These are phyloP conservation scores for Venturia canescens DNA, from an alignment of 1,140 invertebrate species.

Conservation along the genomic window DNA sequence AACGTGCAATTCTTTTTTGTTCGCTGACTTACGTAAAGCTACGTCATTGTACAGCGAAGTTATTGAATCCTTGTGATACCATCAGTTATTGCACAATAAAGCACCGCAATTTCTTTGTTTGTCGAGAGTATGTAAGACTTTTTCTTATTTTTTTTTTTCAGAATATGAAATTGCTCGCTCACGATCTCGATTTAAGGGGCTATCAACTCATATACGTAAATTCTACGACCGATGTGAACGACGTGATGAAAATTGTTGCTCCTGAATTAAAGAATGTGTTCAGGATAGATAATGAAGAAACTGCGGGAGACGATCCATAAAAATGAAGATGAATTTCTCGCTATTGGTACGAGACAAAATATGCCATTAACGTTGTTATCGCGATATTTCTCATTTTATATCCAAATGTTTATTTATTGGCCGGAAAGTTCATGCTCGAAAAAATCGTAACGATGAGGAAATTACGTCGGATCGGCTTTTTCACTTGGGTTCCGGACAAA, in stretches of 20 bases:
- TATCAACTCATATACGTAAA: conserved; percentile 59
- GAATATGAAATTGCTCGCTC: conserved; percentile 63
- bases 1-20: too few relatives aligned
- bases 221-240: conserved; percentile 50
- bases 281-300: conserved; percentile 13
- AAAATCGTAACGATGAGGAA: too few relatives aligned
- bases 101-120: too few relatives aligned
- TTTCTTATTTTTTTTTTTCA: conserved; percentile 50
- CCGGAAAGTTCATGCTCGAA: too few relatives aligned
- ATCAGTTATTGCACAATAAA: not conserved
- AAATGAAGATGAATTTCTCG: not conserved
- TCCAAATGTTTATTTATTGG: too few relatives aligned
- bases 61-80: not conserved
- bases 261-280: conserved; percentile 57
- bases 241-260: conserved; percentile 54
- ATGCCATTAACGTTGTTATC: too few relatives aligned
- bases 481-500: too few relatives aligned
- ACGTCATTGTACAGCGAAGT: too few relatives aligned
- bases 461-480: too few relatives aligned
- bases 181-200: conserved; percentile 58
- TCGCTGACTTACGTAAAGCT: too few relatives aligned
- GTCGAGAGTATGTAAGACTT: too few relatives aligned
- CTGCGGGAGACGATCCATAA: not conserved
- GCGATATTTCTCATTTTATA: too few relatives aligned
- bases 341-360: not conserved